Evolutionary conservation across 2,113 vertebrate genomes (phyloP), one percentile per base, ranked within the genome.

Genomic region (Procavia capensis): DNA sequence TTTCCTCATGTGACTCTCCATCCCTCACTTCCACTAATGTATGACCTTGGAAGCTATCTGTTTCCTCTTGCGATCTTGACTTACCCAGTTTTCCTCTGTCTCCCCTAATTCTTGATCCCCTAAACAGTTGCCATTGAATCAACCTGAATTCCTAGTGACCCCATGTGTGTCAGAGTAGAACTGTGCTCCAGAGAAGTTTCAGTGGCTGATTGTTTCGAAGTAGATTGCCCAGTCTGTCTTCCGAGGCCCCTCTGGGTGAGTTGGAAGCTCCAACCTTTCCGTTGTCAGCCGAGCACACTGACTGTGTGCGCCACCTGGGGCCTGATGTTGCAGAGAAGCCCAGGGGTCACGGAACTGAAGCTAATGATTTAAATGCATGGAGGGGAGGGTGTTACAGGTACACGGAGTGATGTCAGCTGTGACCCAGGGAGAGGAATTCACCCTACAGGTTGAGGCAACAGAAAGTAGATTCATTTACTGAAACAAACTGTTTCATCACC

Each of bases 341-440:
- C 75, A 8, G 41, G 50, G 41, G 64, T 16, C n/a, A 36, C 31
- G 41, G 20, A 13, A 64, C 29, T 31, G 59, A 80, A 61, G 64
- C 6, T 36, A 2, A 29, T 29, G 11, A 1, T 22, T 20, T 36
- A 41, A 61, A 39, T 24, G 31, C 34, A 4, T 6, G 13, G 24
- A 13, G 5, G 22, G 61, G 20, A 59, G 8, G 6, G 3, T 17
- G 3, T 10, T 13, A 2, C 13, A 36, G 6, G 66, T 1, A 4
- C 54, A 81, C 68, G 41, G 34, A 74, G 74, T 41, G 24, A 24
- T 5, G 1, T 1, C 20, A 74, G 36, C 20, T 64, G 6, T 2
- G 24, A 31, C 29, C 6, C 43, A 2, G 27, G 59, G n/a, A 39
- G 11, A 50, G 34, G n/a, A 45, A 22, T 54, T 57, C 82, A 72